Conservation (phyloP, 2,888 invertebrate species). For the Synanthedon formicaeformis region DNA sequence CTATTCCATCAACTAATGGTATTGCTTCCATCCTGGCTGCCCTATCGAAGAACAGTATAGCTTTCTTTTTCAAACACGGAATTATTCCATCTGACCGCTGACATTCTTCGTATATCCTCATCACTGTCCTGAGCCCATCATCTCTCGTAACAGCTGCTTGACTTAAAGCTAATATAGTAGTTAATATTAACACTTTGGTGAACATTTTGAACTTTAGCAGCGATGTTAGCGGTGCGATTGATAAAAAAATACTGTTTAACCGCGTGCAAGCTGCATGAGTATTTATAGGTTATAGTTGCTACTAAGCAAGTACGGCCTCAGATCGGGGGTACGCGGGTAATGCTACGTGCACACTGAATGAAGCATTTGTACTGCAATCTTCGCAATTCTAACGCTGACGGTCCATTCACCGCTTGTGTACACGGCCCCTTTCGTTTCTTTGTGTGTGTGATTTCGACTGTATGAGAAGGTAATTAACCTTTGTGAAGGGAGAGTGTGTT, state of each 20-base stretch:
- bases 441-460: conserved; percentile 2
- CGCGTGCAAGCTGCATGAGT: conserved; percentile 27
- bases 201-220: conserved; percentile 32
- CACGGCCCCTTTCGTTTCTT: conserved; percentile 2
- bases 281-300: conserved; percentile 55
- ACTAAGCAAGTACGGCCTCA: conserved; percentile 33
- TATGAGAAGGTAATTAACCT: conserved; percentile 3
- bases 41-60: conserved; percentile 82
- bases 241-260: conserved; percentile 68
- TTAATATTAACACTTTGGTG: conserved; percentile 35
- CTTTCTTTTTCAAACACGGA: conserved; percentile 85
- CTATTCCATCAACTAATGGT: conserved; percentile 72
- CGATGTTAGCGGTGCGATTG: conserved; percentile 41
- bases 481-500: conserved; percentile 1
- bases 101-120: conserved; percentile 84
- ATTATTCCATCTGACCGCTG: conserved; percentile 76
- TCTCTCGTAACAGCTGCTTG: conserved; percentile 32
- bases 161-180: conserved; percentile 19
- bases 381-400: conserved; percentile 2
- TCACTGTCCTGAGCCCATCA: conserved; percentile 74
- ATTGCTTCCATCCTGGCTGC: conserved; percentile 78
- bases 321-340: conserved; percentile 31
- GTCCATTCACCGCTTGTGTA: conserved; percentile 7
- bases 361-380: conserved; percentile 1
- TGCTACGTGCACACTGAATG: conserved; percentile 1